Percentiles rank a stretch among this genome's conserved stretches.
Conservation (phyloP, 2,888 invertebrate species). For the Nomada hirtipes region DNA sequence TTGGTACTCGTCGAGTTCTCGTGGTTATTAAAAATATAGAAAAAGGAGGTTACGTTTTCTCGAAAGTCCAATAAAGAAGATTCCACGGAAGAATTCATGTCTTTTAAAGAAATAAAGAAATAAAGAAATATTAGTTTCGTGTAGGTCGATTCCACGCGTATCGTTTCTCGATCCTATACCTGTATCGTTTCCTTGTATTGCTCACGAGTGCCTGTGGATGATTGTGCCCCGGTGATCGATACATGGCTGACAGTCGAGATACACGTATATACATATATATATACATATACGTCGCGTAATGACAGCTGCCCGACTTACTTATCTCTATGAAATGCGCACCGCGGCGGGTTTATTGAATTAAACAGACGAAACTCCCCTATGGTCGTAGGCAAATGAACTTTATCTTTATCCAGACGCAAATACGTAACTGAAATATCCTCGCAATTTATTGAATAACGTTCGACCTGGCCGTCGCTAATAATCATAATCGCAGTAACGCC, state of each 20-base stretch:
- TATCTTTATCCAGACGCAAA: no score
- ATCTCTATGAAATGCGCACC: slow-evolving; percentile 1
- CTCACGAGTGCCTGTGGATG: background rate
- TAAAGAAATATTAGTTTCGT: background rate
- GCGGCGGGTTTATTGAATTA: slow-evolving; percentile 26
- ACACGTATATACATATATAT: no score
- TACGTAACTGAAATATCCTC: no score
- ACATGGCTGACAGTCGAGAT: background rate
- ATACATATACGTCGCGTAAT: background rate
- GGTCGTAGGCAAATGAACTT: background rate
- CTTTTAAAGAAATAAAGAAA: no score
- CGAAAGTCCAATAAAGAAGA: background rate
- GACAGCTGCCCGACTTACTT: background rate
- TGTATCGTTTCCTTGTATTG: background rate
- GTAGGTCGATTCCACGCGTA: no score
- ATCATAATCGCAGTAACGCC: no score
- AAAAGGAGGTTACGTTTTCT: background rate
- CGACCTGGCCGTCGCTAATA: no score
- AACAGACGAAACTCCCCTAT: slow-evolving; percentile 12
- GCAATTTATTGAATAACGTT: no score
- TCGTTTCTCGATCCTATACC: background rate
- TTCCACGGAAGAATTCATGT: background rate
- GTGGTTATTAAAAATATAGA: slow-evolving; percentile 15
- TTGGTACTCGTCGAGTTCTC: slow-evolving; percentile 5
- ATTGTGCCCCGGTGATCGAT: slow-evolving; percentile 4